Evolutionary conservation across 2,797 vertebrate species (phyloP), one percentile per base, ranked within the genome.

Genomic region (Channa striata): DNA sequence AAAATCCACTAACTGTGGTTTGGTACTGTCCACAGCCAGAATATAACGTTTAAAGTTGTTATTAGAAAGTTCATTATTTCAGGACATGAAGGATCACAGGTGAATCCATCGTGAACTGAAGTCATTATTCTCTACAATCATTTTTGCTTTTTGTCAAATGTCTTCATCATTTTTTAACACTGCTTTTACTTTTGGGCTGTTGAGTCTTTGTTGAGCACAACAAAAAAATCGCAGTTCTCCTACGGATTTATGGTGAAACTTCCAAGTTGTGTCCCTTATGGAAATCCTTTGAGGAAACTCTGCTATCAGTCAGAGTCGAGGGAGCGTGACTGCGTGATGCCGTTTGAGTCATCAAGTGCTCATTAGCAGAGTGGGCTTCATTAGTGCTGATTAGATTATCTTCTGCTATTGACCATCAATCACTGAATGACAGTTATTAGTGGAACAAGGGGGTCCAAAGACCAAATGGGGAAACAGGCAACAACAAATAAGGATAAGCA

Each of bases 331-430:
- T 8, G 19, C 42, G 50, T 19, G 42, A 44, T n/a, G 39, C 17
- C 4, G 37, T n/a, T 47, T 2, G 63, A 53, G 50, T 59, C 77
- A 81, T 87, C 68, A 81, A 79, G 76, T 16, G 68, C 76, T 84
- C 86, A 42, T 90, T 89, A 84, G 48, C 60, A 53, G 54, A 37
- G 4, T 12, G 34, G 61, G 33, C 67, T 71, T 44, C 8, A 12
- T 79, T 72, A 70, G 47, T 20, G 63, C 84, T 74, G 90, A 91
- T 91, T 88, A 89, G 91, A 91, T 90, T 30, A 85, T 44, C 60
- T 48, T 33, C 60, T 21, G 25, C 75, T 66, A 76, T 66, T 64
- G 66, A 37, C 50, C 62, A 82, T 88, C 81, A 74, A 68, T 90
- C 87, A 88, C 11, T 8, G 0, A 5, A 66, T 59, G 78, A 77